Evolutionary conservation across 2,797 vertebrate genomes (phyloP), one percentile per base, ranked within the genome.

Genomic region (Hippocampus kuda): DNA sequence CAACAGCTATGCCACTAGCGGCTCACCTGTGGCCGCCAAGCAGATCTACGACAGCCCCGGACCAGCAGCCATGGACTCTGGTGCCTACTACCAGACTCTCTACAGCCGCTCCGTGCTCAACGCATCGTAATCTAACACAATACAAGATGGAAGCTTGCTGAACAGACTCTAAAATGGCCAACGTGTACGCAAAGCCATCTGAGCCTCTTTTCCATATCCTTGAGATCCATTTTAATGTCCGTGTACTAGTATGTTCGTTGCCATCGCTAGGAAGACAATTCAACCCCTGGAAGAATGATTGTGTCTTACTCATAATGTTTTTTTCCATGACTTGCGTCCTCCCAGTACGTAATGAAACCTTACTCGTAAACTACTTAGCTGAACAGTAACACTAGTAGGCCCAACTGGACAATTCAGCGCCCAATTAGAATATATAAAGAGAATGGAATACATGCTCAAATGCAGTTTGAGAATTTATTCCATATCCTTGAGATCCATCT

Each of bases 61-160:
- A 0, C 87, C 91, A 0, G 73, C 88, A 0, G 65, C 85, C 56
- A 89, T 93, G 84, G 93, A 93, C 82, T 88, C 93, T 0, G 91
- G 91, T 0, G 84, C 89, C 24, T 93, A 93, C 78, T 95, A 93
- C 82, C 94, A 94, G 86, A 90, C 92, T 79, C 90, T 94, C 75
- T 94, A 93, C 83, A 92, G 92, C 84, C 92, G 93, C 74, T 94
- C 93, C 2, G 91, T 94, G 71, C 93, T 94, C 61, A 95, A 94
- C 5, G 91, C 93, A 10, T 95, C 93, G 76, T 94, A 94, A 91
- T 87, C 15, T 77, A 78, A 11, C 34, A 13, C 27, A 20, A n/a
- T 38, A 11, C 53, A 56, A 61, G 30, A 61, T 20, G 56, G 56
- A 61, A 16, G 59, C 53, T 34, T 61, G 8, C 26, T 26, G 11